A percentile compares a stretch with the other conserved stretches of the same genome.
Evolutionary conservation across 2,113 vertebrate species (phyloP).

Genomic region (Tragelaphus scriptus): DNA sequence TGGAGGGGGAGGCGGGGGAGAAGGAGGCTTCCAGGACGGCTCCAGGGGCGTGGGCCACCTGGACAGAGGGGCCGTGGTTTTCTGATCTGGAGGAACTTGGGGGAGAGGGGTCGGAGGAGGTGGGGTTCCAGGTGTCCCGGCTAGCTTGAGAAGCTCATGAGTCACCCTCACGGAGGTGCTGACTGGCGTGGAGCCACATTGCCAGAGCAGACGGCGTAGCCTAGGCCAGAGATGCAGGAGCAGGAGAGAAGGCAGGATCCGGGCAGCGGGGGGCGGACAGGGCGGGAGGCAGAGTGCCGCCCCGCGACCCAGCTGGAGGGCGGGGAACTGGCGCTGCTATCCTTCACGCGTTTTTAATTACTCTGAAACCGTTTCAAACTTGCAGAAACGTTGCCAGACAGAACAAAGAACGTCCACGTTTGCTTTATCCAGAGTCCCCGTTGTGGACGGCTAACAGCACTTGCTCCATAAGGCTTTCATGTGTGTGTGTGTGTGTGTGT

Average conservation of each 20-base stretch:
- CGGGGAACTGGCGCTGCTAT: fast-evolving
- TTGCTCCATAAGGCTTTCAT: fast-evolving
- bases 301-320: fast-evolving
- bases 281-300: neutral
- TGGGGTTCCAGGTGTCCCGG: fast-evolving
- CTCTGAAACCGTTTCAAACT: neutral
- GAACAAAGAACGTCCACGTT: neutral
- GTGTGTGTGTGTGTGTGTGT: neutral
- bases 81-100: neutral
- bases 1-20: neutral
- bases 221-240: neutral
- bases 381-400: neutral
- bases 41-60: fast-evolving
- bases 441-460: neutral
- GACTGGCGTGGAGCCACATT: neutral
- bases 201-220: too few species aligned
- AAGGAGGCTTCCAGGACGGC: fast-evolving
- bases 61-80: fast-evolving
- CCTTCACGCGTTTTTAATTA: neutral
- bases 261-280: fast-evolving
- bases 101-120: fast-evolving
- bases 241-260: fast-evolving
- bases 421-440: neutral
- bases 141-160: fast-evolving
- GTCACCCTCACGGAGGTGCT: fast-evolving